Evolutionary conservation across 2,888 invertebrate species (phyloP), one percentile per base, ranked within the genome.

Genomic region (Eilema sororculum): DNA sequence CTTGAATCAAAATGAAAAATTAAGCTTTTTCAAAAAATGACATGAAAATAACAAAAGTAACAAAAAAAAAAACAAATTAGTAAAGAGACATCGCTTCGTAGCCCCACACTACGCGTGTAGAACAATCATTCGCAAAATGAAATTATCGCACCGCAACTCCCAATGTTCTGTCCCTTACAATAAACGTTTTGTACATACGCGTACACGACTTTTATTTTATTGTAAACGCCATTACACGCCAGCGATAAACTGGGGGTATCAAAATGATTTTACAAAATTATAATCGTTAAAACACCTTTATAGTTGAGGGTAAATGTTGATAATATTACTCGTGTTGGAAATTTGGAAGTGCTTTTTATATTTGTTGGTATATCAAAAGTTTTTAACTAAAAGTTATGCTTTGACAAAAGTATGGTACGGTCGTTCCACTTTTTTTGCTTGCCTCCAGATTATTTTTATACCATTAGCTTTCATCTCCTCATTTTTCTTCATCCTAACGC

Each of bases 71-170:
- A 46, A 16, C 2, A n/a, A n/a, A n/a, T n/a, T n/a, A n/a, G n/a
- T n/a, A n/a, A n/a, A n/a, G n/a, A n/a, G n/a, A 5, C 20, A 46
- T 30, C 73, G 73, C 75, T 71, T 62, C 0, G 13, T 64, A 3
- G 20, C 78, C 73, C 56, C 9, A 73, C 63, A 66, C 10, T 1
- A 30, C 75, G 71, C 72, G 69, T 68, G 76, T 76, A 77, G 77
- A 82, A 78, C 76, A 81, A 82, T 81, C 76, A 81, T 83, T 84
- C 79, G 76, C 70, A 64, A 84, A 85, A 84, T 84, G 73, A 80
- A 83, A 80, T 82, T 79, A 84, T 83, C 74, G 72, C 67, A 63
- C 73, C 75, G 62, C 74, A 72, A 74, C 68, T 67, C 73, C 59
- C 67, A 56, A 63, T 70, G 72, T 71, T 73, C 56, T 72, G 67